A percentile compares a stretch with the other conserved stretches of the same genome.
Evolutionary conservation across 2,888 invertebrate genomes (phyloP).

Genomic region (Helobdella robusta): DNA sequence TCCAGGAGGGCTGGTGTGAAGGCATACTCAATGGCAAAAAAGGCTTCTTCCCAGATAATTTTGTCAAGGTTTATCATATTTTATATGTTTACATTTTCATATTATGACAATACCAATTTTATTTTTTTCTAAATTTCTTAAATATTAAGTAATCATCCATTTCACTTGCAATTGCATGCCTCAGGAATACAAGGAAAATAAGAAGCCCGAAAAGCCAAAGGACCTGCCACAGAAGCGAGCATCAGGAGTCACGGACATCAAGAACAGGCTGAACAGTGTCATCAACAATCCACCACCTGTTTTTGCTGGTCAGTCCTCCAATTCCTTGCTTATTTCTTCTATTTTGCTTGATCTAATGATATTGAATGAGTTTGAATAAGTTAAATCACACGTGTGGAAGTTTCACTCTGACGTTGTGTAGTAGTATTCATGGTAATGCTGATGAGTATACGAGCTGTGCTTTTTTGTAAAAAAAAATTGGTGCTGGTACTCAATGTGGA

Average conservation of each 20-base stretch:
- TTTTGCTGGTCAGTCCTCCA: neutral
- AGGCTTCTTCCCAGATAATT: conserved; percentile 88
- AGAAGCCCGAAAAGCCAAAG: conserved; percentile 15
- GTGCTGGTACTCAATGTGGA: no score
- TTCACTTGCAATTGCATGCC: no score
- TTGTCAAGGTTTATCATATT: conserved; percentile 55
- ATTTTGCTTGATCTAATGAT: neutral
- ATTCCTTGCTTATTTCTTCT: neutral
- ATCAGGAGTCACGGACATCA: conserved; percentile 14
- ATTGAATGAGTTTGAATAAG: no score
- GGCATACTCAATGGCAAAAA: conserved; percentile 70
- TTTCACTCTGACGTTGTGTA: no score
- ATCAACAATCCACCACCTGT: conserved; percentile 18
- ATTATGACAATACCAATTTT: neutral
- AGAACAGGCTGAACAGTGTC: conserved; percentile 17
- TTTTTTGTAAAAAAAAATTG: no score
- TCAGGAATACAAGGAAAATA: conserved; percentile 24
- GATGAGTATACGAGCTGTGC: no score
- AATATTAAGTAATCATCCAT: neutral
- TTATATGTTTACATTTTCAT: neutral
- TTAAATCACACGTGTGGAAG: no score
- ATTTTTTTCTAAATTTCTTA: neutral
- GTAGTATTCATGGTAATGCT: no score
- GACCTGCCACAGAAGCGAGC: conserved; percentile 8
- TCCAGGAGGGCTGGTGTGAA: conserved; percentile 81